Evolutionary conservation across 2,113 vertebrate species (phyloP), one percentile per base, ranked within the genome.

Genomic region (Cygnus atratus): DNA sequence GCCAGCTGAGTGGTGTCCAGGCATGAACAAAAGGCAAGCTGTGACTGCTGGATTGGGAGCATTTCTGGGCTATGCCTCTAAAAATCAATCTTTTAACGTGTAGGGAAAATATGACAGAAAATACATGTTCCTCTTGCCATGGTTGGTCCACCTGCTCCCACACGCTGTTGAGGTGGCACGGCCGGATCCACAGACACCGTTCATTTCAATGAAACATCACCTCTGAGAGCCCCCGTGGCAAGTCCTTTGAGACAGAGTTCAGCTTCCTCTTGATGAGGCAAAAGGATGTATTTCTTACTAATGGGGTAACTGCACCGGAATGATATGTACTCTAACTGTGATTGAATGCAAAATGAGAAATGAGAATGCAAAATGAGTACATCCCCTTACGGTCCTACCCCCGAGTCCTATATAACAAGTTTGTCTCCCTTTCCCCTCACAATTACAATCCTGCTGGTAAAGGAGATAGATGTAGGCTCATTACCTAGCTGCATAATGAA

Each of bases 401-500:
- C 16, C 12, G 9, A 1, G 3, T 43, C n/a, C n/a, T 71, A 84
- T 18, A 29, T 26, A 87, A 68, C 57, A 75, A 75, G 35, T 78
- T 66, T 94, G 70, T 81, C 35, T 92, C 52, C 28, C 48, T 68
- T 33, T 86, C 62, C 44, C 33, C 52, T 87, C 41, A 14, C 55
- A 93, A 54, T 93, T 88, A 76, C 46, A 93, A 76, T 66, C 48
- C 43, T 31, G 72, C 46, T 62, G 79, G 80, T 55, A 82, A 87
- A 84, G 48, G 70, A 88, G 70, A 50, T 62, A 84, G 70, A 50
- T 62, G 35, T 28, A 76, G 92, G 62, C 90, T 96, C 77, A 59
- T 90, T 94, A 93, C 90, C 77, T 93, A 62, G 33, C 86, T 93
- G 80, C 84, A 35, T 92, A 94, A 92, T 72, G 62, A 88, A 88